Conservation (phyloP, 2,797 vertebrate species). For the Hapalemur alaotrensis region DNA sequence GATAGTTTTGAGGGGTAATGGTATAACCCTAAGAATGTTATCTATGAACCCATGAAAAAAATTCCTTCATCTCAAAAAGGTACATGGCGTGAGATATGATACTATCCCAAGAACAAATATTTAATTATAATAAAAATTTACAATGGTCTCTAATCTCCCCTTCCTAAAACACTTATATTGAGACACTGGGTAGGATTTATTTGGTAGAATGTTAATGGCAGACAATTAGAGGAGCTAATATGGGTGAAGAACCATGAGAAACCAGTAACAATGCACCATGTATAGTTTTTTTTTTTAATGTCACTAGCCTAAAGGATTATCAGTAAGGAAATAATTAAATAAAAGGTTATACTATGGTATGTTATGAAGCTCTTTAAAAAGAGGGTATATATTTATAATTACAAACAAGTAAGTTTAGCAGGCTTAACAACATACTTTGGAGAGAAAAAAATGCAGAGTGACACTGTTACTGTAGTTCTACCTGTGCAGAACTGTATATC, state of each 20-base stretch:
- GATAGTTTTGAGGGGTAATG: neutral
- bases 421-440: neutral
- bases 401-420: neutral
- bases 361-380: neutral
- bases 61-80: neutral
- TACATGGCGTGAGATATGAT: neutral
- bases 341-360: neutral
- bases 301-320: neutral
- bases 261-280: neutral
- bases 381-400: neutral
- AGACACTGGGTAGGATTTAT: neutral
- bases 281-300: neutral
- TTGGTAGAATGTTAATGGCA: neutral
- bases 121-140: neutral
- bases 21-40: neutral
- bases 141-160: neutral
- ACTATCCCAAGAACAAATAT: neutral
- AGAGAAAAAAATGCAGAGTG: neutral
- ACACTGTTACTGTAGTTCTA: neutral
- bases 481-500: neutral
- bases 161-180: neutral
- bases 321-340: neutral
- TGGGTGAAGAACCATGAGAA: neutral
- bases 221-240: neutral
- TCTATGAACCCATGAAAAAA: neutral